Percentiles rank a stretch among this genome's conserved stretches.
Evolutionary conservation across 2,113 vertebrate species (phyloP).

Genomic region (Danionella cerebrum): DNA sequence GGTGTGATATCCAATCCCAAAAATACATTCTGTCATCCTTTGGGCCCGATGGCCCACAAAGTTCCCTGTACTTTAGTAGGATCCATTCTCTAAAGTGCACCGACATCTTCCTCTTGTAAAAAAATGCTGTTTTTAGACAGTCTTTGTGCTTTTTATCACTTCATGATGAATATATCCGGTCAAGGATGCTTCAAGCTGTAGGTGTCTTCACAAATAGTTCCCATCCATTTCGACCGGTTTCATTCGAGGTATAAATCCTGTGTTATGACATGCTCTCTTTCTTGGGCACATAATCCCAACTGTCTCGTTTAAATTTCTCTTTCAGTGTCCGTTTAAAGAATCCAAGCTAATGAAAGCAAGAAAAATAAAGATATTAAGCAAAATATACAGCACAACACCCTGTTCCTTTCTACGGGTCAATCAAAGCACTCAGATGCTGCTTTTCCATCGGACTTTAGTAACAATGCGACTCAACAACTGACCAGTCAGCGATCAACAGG

Average conservation of each 20-base stretch:
- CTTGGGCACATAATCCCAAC: slow-evolving; percentile 81
- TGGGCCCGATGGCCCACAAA: not conserved
- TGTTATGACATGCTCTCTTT: slow-evolving; percentile 55
- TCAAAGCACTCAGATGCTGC: too few relatives aligned
- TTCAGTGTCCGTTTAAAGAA: slow-evolving; percentile 87
- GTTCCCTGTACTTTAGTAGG: not conserved
- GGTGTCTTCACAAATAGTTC: too few relatives aligned
- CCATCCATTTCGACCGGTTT: not conserved
- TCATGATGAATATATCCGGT: not conserved
- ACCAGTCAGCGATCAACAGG: too few relatives aligned
- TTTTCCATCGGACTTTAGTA: too few relatives aligned
- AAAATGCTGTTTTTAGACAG: not conserved
- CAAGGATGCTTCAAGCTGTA: not conserved
- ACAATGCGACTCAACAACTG: too few relatives aligned
- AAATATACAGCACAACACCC: not conserved
- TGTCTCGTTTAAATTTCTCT: slow-evolving; percentile 68
- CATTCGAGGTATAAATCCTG: not conserved
- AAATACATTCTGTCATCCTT: not conserved
- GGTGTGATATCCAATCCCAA: not conserved
- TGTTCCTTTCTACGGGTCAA: too few relatives aligned
- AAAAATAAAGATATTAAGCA: not conserved
- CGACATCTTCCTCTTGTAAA: not conserved
- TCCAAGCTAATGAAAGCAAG: slow-evolving; percentile 64
- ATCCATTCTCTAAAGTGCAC: slow-evolving; percentile 3
- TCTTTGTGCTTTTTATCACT: not conserved